Conservation (phyloP, 92 coral and sea anemone species). For the Actinostola sp. region DNA sequence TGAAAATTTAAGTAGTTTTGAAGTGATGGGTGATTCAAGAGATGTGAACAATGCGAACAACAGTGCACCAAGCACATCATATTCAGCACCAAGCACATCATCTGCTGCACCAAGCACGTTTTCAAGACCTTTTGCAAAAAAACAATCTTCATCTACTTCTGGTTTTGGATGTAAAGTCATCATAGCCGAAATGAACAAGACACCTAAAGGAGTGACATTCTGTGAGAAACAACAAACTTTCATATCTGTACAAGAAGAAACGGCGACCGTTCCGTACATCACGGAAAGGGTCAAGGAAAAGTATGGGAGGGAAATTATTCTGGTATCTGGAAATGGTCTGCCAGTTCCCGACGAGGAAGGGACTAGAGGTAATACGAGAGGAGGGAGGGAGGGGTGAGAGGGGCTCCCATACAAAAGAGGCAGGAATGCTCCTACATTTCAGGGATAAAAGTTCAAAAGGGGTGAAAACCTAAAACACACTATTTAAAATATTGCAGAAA, state of each 20-base stretch:
- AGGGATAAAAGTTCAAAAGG: too few relatives aligned
- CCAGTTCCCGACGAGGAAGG: constrained; percentile 22
- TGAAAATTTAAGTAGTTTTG: constrained; percentile 7
- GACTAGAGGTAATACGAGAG: constrained; percentile 26
- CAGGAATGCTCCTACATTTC: too few relatives aligned
- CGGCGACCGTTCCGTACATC: constrained; percentile 22
- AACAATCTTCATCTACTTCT: too few relatives aligned
- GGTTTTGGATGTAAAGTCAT: constrained; percentile 5
- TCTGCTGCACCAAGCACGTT: neutral
- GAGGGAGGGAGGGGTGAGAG: too few relatives aligned
- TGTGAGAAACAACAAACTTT: constrained; percentile 16
- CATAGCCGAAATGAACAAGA: constrained; percentile 16
- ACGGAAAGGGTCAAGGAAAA: constrained; percentile 19
- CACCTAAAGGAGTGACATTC: constrained; percentile 19
- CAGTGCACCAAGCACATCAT: neutral
- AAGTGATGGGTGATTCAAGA: constrained; percentile 18
- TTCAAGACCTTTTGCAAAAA: too few relatives aligned
- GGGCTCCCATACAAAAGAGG: too few relatives aligned
- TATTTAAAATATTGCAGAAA: too few relatives aligned
- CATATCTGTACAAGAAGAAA: constrained; percentile 21
- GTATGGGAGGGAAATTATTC: neutral
- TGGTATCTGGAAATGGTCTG: constrained; percentile 36
- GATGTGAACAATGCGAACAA: neutral
- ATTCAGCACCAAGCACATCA: neutral
- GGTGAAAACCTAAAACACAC: too few relatives aligned